Evolutionary conservation across 2,888 invertebrate genomes (phyloP).

Genomic region (Pheosia gnoma): DNA sequence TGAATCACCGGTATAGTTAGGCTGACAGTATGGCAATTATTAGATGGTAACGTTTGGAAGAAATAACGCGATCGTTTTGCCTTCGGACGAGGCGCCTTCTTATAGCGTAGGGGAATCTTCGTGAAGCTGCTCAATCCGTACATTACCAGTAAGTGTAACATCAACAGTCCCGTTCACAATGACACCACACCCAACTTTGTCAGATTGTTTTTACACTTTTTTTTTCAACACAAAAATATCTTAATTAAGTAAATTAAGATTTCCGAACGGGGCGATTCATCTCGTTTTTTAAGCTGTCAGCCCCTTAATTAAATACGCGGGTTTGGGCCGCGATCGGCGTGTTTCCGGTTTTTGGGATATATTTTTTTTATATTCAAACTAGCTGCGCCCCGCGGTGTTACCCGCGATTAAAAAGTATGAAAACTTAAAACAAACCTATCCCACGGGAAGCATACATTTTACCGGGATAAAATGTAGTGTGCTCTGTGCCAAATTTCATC

Average conservation of each 20-base stretch:
- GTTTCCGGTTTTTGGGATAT: slow-evolving; percentile 14
- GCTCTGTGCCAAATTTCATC: no score
- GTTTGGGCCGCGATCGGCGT: slow-evolving; percentile 26
- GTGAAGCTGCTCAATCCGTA: no score
- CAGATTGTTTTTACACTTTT: slow-evolving; percentile 51
- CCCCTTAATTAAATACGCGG: slow-evolving; percentile 58
- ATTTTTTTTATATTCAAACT: slow-evolving; percentile 7
- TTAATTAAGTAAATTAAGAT: slow-evolving; percentile 72
- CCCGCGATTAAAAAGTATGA: background rate
- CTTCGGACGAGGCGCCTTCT: no score
- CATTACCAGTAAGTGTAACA: background rate
- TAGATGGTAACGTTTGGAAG: no score
- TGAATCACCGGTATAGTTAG: no score
- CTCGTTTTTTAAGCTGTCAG: slow-evolving; percentile 49
- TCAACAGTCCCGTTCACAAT: slow-evolving; percentile 22
- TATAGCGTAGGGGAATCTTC: no score
- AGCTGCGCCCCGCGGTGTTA: no score
- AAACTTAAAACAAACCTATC: background rate
- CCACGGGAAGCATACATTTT: no score
- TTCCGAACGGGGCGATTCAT: slow-evolving; percentile 56
- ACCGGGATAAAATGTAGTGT: no score
- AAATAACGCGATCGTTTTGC: no score
- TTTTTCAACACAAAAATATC: slow-evolving; percentile 51
- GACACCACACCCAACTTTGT: slow-evolving; percentile 17
- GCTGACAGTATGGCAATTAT: no score